A percentile compares a stretch with the other conserved stretches of the same genome.
Conservation (phyloP, 2,113 vertebrate genomes). For the Rattus norvegicus region DNA sequence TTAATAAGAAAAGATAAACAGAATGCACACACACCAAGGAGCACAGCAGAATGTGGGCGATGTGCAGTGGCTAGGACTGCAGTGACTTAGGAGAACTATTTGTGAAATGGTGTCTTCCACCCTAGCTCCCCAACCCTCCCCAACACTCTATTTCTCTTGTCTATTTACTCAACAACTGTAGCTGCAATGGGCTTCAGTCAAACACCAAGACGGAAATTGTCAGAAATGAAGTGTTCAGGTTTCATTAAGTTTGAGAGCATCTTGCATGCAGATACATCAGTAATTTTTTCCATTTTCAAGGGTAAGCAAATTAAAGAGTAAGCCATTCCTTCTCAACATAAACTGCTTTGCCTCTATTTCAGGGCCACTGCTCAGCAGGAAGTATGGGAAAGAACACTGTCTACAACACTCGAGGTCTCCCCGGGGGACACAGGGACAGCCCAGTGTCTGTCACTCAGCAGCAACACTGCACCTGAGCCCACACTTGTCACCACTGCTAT, state of each 20-base stretch:
- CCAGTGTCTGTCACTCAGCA: background rate
- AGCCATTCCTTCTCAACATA: slow-evolving; percentile 3
- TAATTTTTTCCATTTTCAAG: slow-evolving; percentile 49
- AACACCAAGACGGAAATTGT: slow-evolving; percentile 44
- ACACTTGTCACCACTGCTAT: slow-evolving; percentile 37
- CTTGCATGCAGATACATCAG: slow-evolving; percentile 63
- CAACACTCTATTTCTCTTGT: background rate
- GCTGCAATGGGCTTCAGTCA: slow-evolving; percentile 23
- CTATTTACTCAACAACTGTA: slow-evolving; percentile 1
- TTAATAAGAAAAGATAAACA: slow-evolving; percentile 54
- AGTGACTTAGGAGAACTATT: background rate
- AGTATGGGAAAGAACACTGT: background rate
- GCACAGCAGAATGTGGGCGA: background rate
- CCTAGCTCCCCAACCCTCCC: slow-evolving; percentile 20
- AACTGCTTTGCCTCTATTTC: background rate
- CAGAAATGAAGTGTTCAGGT: slow-evolving; percentile 29
- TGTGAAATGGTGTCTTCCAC: slow-evolving; percentile 7
- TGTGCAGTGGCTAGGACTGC: background rate
- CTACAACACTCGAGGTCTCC: background rate
- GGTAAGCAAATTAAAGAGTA: slow-evolving; percentile 3
- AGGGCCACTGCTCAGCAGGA: slow-evolving; percentile 20
- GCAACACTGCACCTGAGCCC: slow-evolving; percentile 29
- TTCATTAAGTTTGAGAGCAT: slow-evolving; percentile 56
- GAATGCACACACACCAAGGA: slow-evolving; percentile 10
- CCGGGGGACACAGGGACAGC: background rate